Conservation (phyloP, 2,797 vertebrate species). For the Pagetopsis macropterus region DNA sequence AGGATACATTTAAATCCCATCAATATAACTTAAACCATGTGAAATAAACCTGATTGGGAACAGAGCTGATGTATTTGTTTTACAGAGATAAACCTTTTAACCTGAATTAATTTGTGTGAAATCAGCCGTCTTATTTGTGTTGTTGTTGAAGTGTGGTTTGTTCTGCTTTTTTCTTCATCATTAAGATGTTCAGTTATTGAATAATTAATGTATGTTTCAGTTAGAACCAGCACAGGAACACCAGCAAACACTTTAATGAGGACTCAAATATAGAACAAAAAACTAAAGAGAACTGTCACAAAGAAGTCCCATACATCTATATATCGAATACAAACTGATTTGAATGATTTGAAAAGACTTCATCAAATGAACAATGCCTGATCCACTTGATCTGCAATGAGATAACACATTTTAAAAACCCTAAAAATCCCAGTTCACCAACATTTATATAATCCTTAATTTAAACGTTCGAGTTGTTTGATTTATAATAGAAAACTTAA, state of each 20-base stretch:
- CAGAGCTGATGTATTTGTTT: not conserved
- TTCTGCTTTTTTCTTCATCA: not conserved
- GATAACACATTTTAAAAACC: not conserved
- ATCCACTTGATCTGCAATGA: not conserved
- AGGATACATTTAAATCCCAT: not conserved
- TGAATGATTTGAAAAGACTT: not conserved
- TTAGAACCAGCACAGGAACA: not conserved
- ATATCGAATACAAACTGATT: too few species aligned
- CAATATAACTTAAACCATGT: not conserved
- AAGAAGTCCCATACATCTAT: fast-evolving
- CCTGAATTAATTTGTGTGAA: not conserved
- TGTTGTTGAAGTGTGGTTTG: not conserved
- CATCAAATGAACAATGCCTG: not conserved
- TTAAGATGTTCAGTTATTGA: too few species aligned
- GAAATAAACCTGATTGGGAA: not conserved
- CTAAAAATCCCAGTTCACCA: not conserved
- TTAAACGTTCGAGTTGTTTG: not conserved
- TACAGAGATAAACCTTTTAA: not conserved
- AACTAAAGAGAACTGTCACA: not conserved
- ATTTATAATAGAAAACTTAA: too few species aligned
- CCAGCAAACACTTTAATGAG: not conserved
- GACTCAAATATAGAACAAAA: not conserved
- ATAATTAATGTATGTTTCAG: too few species aligned
- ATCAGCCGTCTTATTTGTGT: not conserved
- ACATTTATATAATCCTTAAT: not conserved